Base-by-base conservation (phyloP, 2,888 invertebrate species). In the Agrotis segetum region DNA sequence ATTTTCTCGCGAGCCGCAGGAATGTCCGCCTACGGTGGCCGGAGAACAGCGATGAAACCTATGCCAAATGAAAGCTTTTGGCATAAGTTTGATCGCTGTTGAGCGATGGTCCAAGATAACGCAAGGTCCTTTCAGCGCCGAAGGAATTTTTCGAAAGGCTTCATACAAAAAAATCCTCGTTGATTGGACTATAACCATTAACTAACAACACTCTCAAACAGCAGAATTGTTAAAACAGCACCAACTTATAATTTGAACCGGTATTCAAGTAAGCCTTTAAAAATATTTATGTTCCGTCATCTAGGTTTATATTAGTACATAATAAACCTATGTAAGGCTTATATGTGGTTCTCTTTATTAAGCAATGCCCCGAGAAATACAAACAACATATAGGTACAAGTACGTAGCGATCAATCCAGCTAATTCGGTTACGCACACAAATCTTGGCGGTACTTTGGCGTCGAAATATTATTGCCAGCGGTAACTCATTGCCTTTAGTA, bases 371-470 rank as follows among this genome's bases (percentile, higher is more conserved):
- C 66, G 34, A 75, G 65, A 81, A 75, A 70, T 81, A 78, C 70
- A 70, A 75, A 63, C 29, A 80, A 46, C 24, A 63, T 21, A 52
- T 47, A 58, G 6, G 24, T 62, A 74, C 61, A 61, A 53, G 52
- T 49, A 75, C 55, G 40, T 66, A 63, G 69, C 70, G 50, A 78
- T 76, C 81, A 81, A 81, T 78, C 66, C 52, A 60, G 60, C 77
- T 78, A 81, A 78, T 78, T 81, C 78, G 58, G 81, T 70, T 75
- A 64, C 59, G 67, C 60, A 58, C 71, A 76, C 81, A 81, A 71
- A 79, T 79, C 77, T 67, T 29, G 40, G 56, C 63, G 55, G 66
- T 76, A 65, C 60, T 61, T 81, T 53, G 56, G 49, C 50, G 49
- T 56, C 47, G 77, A 67, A 76, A 81, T 71, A 70, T 75, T 71